Evolutionary conservation across 2,113 vertebrate species (phyloP).

Genomic region (Sphaerodactylus townsendi): DNA sequence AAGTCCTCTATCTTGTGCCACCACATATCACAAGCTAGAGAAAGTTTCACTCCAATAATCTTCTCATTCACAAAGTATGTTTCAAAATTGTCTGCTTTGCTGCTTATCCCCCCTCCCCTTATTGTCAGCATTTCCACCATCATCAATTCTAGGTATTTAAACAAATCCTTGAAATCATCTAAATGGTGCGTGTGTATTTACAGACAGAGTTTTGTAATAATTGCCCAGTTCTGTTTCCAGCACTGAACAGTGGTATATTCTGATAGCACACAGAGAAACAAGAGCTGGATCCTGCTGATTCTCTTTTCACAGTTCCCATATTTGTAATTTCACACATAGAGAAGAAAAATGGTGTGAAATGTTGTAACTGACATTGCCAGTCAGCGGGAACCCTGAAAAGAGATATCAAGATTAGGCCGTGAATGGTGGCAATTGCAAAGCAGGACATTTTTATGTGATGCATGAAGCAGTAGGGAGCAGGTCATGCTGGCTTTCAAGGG

Average conservation of each 20-base stretch:
- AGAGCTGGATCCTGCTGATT: conserved; percentile 38
- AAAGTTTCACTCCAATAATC: too few relatives aligned
- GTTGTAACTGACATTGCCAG: conserved; percentile 65
- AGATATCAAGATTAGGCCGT: conserved; percentile 59
- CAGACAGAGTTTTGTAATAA: not conserved
- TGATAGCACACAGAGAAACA: conserved; percentile 12
- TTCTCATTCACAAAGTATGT: not conserved
- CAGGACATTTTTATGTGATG: conserved; percentile 50
- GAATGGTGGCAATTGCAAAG: conserved; percentile 52
- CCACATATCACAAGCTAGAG: too few relatives aligned
- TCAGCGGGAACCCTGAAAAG: conserved; percentile 70
- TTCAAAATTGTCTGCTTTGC: not conserved
- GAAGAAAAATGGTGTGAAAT: conserved; percentile 63
- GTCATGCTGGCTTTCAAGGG: conserved; percentile 74
- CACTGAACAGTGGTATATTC: not conserved
- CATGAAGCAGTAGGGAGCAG: conserved; percentile 61
- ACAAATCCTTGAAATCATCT: not conserved
- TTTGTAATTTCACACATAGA: conserved; percentile 60
- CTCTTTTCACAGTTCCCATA: conserved; percentile 49
- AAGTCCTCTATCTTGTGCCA: too few relatives aligned
- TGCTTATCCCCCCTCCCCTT: not conserved
- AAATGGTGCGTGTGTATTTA: conserved; percentile 11
- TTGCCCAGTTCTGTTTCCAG: conserved; percentile 24
- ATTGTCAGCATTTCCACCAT: not conserved
- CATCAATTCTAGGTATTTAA: conserved; percentile 16